phyloP scores from a whole-genome alignment of 2,797 vertebrate species.

The Pseudotriccus pelzelni region DNA sequence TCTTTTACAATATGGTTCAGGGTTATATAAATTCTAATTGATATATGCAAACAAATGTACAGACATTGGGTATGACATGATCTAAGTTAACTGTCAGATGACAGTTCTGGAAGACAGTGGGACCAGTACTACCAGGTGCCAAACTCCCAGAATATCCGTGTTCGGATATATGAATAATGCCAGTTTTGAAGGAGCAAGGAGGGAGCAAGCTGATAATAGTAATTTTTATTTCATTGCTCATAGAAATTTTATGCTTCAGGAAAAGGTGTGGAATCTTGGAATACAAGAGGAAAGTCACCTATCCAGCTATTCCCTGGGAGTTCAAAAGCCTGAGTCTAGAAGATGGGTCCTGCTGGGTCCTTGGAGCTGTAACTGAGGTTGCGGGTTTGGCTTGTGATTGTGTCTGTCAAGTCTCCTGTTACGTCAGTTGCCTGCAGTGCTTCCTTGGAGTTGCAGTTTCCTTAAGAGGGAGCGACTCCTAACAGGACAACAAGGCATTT shows the following conservation, averaged over 20 bases:
- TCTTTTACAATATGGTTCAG: not conserved
- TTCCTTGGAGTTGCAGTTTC: not conserved
- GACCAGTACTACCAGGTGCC: not conserved
- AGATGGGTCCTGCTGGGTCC: not conserved
- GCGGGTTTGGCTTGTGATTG: not conserved
- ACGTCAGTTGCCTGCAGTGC: not conserved
- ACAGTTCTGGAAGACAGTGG: not conserved
- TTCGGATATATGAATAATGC: not conserved
- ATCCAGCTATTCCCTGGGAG: not conserved
- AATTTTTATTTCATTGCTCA: not conserved
- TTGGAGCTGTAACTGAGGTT: not conserved
- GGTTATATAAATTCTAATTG: conserved; percentile 1
- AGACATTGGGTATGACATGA: not conserved
- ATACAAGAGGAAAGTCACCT: not conserved
- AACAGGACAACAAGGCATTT: not conserved
- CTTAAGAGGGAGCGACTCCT: not conserved
- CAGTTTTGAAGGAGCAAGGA: not conserved
- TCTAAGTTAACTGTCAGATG: not conserved
- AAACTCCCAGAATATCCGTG: not conserved
- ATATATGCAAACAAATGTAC: not conserved
- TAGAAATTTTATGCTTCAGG: not conserved
- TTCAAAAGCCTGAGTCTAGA: not conserved
- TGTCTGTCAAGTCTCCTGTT: not conserved
- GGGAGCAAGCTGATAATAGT: not conserved
- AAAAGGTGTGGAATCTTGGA: not conserved